Evolutionary conservation across 1,140 invertebrate genomes (phyloP), one percentile per base, ranked within the genome.

Genomic region (Eufriesea mexicana): DNA sequence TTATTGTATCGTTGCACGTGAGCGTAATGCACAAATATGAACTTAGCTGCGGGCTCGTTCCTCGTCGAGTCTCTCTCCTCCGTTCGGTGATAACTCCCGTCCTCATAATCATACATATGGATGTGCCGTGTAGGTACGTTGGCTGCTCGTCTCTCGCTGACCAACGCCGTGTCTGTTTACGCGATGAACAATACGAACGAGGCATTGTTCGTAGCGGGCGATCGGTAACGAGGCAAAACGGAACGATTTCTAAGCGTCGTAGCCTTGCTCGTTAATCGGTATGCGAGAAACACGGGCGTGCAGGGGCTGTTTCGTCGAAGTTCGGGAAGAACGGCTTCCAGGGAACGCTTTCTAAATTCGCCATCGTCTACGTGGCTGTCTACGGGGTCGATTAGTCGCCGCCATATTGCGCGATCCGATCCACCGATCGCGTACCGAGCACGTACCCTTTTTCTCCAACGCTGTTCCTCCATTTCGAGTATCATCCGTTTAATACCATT

Each of bases 1-100:
- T 94, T 94, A 94, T 94, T 94, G 94, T 94, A 93, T 94, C 92
- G 92, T 91, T 94, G 93, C 93, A 94, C 94, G 94, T 94, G 94
- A 94, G 91, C 83, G 91, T 94, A 94, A 94, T 94, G 92, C 92
- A 93, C 90, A 94, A 94, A 93, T 91, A 90, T 91, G 91, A 92
- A 92, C 91, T 91, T 87, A 87, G 84, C 89, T 91, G 89, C 91
- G 90, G 91, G 91, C 90, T 88, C 88, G 87, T 89, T 90, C 89
- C 71, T 42, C 76, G 68, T 49, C 67, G 82, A 75, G 74, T 74
- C 68, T 61, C 78, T 78, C 75, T 79, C 62, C n/a, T 59, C 64
- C 67, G 78, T 78, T 73, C 90, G 88, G 90, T 92, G 93, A 93
- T 93, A 94, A 94, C 92, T 94, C 79, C 89, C 89, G 90, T 92